Evolutionary conservation across 2,797 vertebrate species (phyloP), one percentile per base, ranked within the genome.

Genomic region (Delichon dasypus): DNA sequence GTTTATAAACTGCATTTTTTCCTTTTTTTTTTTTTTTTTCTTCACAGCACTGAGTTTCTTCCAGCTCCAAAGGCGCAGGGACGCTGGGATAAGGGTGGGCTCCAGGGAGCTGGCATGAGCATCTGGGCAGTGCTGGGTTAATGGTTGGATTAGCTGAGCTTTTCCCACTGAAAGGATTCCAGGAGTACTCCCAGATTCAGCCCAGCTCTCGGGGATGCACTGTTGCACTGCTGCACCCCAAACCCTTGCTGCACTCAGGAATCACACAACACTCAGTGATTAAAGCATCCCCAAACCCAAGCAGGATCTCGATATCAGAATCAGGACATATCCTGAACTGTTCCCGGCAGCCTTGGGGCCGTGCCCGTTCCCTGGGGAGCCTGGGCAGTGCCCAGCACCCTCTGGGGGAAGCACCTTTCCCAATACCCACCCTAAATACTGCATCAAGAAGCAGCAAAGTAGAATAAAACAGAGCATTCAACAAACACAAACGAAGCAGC

Each of bases 1-100:
- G 92, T 82, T 89, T 88, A 86, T 74, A 32, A 93, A 83, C 25
- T 13, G 21, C 72, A 36, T 88, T 82, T 89, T 89, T 78, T 60
- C 44, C 34, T 26, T 48, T 82, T 93, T 91, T 80, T 89, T 89
- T 78, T 60, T 44, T 32, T 30, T 48, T 82, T 93, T 88, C 77
- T 55, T n/a, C 51, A 79, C 65, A 51, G 88, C 64, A 7, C 4
- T 3, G 51, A n/a, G 64, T 73, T 79, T 44, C 57, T 73, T 27
- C 44, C 34, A 40, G 76, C 68, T 62, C 83, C 61, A 74, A 27
- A 61, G 44, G 9, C 30, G 9, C 54, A 32, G 89, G 5, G 16
- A 34, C 21, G 44, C 36, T 1, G 2, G 38, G 57, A 12, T 8
- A 11, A 48, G 38, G 32, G 54, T 34, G 45, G 45, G 71, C 74